A percentile compares a stretch with the other conserved stretches of the same genome.
phyloP scores from a whole-genome alignment of 2,797 vertebrate species.

The Gymnoscopelus braueri region DNA sequence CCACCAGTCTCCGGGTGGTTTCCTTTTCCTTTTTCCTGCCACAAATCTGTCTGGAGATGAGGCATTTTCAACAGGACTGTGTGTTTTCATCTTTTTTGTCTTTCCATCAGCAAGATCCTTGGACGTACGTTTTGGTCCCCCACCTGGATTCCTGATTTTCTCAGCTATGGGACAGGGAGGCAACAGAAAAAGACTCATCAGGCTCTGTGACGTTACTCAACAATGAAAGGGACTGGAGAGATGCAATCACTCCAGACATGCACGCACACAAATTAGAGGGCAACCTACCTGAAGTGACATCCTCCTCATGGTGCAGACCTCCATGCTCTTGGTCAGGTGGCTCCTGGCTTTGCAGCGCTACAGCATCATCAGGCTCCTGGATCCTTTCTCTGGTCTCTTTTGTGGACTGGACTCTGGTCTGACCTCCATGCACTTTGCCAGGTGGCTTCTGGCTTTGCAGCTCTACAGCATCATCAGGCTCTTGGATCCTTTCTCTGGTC shows the following conservation, averaged over 20 bases:
- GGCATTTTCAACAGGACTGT: constrained; percentile 10
- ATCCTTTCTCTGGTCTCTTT: constrained; percentile 31
- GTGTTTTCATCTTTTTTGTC: constrained; percentile 9
- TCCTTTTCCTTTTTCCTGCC: constrained; percentile 62
- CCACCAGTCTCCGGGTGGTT: constrained; percentile 67
- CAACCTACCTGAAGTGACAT: constrained; percentile 40
- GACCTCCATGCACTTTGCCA: constrained; percentile 29
- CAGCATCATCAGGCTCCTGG: constrained; percentile 1
- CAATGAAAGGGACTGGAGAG: not conserved
- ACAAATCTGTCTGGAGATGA: constrained; percentile 26
- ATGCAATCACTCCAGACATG: not conserved
- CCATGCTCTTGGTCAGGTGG: not conserved
- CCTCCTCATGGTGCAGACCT: not conserved
- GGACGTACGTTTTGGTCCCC: constrained; percentile 11
- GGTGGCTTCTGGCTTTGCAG: constrained; percentile 21
- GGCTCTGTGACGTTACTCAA: not conserved
- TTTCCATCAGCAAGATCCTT: constrained; percentile 11
- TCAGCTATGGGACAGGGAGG: constrained; percentile 20
- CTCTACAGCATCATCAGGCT: not conserved
- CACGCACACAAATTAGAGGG: not conserved
- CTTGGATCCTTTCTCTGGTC: constrained; percentile 4
- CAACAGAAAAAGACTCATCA: constrained; percentile 1
- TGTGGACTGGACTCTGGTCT: constrained; percentile 1
- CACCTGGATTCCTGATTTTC: constrained; percentile 6
- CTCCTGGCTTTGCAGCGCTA: constrained; percentile 11